Percentiles rank a stretch among this genome's conserved stretches.
These are phyloP conservation scores for Diglossa brunneiventris DNA, from an alignment of 2,113 vertebrate species.

Conservation along the genomic window DNA sequence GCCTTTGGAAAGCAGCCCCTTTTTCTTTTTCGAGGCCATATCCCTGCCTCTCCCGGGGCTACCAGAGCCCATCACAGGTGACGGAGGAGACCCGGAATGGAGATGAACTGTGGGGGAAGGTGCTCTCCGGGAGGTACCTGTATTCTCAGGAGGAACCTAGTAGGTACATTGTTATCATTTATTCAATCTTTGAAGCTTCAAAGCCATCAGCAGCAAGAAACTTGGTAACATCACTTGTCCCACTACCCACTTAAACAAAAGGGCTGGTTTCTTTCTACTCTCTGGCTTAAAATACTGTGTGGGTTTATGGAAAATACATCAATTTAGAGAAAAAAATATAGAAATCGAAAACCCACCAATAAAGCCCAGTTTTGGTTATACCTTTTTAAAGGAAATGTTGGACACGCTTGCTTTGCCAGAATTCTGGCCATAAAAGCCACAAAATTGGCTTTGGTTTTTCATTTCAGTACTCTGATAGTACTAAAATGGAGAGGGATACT, in stretches of 20 bases:
- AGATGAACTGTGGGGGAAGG: conserved; percentile 86
- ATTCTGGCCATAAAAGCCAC: background rate
- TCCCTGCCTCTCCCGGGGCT: conserved; percentile 87
- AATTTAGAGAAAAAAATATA: background rate
- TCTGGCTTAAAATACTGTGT: background rate
- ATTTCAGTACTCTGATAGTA: conserved; percentile 10
- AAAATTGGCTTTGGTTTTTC: conserved; percentile 1
- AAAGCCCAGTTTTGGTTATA: background rate
- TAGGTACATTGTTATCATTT: conserved; percentile 79
- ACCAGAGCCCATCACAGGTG: conserved; percentile 85
- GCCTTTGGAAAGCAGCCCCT: conserved; percentile 95
- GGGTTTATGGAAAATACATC: background rate
- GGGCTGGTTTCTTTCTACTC: background rate
- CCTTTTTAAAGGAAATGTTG: background rate
- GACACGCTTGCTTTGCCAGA: background rate
- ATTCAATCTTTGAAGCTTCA: conserved; percentile 60
- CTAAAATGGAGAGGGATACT: background rate
- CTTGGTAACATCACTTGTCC: conserved; percentile 32
- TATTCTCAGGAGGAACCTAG: conserved; percentile 95
- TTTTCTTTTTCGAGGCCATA: conserved; percentile 90
- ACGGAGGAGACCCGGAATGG: conserved; percentile 82
- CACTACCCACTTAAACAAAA: conserved; percentile 41
- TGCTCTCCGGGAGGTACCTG: conserved; percentile 86
- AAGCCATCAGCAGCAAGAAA: conserved; percentile 46
- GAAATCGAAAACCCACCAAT: background rate